Percentiles rank a stretch among this genome's conserved stretches.
Conservation (phyloP, 2,888 invertebrate genomes). For the Ophion ellenae region DNA sequence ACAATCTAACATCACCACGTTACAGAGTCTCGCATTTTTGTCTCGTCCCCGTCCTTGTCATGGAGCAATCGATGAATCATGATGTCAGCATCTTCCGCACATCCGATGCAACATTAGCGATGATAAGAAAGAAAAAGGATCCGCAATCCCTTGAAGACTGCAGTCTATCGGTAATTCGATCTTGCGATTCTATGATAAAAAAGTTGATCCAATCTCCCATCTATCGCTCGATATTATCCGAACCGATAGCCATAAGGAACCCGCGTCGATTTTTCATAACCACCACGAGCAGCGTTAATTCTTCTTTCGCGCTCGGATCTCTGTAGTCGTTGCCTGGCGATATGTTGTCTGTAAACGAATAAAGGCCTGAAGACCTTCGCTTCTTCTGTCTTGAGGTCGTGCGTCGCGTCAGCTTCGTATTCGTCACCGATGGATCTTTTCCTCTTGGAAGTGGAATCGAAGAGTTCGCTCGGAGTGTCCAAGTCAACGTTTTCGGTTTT, state of each 20-base stretch:
- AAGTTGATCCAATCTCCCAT: not conserved
- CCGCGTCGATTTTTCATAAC: slow-evolving; percentile 4
- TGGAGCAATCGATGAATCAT: not conserved
- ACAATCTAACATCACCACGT: not conserved
- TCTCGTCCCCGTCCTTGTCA: not conserved
- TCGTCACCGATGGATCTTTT: slow-evolving; percentile 23
- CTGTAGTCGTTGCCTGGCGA: slow-evolving; percentile 64
- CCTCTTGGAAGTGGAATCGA: slow-evolving; percentile 3
- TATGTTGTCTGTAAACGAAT: slow-evolving; percentile 79
- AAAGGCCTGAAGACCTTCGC: slow-evolving; percentile 79
- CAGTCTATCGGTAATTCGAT: not conserved
- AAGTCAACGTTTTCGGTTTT: slow-evolving; percentile 40
- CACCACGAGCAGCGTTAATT: not conserved
- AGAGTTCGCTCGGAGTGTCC: not conserved
- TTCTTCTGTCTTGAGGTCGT: slow-evolving; percentile 76
- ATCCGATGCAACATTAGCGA: not conserved
- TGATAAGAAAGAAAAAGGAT: not conserved
- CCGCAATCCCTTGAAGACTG: not conserved
- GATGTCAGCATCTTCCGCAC: not conserved
- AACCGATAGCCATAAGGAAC: not conserved
- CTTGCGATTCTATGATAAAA: not conserved
- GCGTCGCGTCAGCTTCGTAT: slow-evolving; percentile 9
- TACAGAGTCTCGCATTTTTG: not conserved
- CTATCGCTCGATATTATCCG: not conserved
- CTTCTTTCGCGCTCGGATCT: slow-evolving; percentile 24